Evolutionary conservation across 1,140 invertebrate genomes (phyloP).

Genomic region (Dryas iulia): DNA sequence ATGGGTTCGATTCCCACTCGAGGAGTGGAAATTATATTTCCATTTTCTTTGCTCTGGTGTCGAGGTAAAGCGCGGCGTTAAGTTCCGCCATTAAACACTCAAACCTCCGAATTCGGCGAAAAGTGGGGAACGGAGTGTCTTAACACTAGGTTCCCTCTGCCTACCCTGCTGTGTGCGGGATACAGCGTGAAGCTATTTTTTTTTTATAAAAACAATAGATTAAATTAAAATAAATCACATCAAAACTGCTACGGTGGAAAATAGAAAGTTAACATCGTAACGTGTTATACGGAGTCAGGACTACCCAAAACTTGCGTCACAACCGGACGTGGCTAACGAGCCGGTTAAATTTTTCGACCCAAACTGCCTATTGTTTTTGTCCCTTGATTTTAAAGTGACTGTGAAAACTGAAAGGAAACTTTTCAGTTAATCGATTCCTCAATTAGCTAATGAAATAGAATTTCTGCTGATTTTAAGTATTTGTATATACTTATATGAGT

Average conservation of each 20-base stretch:
- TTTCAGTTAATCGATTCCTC: neutral
- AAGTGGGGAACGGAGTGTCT: no score
- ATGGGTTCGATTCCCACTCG: no score
- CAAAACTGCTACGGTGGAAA: neutral
- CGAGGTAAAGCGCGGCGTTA: no score
- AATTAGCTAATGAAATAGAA: neutral
- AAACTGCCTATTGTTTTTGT: neutral
- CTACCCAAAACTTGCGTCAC: neutral
- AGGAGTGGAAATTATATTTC: no score
- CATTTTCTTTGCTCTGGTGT: no score
- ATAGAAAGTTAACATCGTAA: neutral
- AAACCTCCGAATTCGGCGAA: no score
- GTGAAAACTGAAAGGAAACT: neutral
- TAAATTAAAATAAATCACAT: neutral
- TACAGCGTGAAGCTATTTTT: no score
- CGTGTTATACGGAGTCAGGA: neutral
- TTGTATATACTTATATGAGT: neutral
- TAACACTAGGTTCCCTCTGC: neutral
- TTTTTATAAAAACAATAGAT: no score
- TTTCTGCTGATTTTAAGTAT: neutral
- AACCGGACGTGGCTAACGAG: neutral
- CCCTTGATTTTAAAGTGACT: neutral
- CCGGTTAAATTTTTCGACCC: neutral
- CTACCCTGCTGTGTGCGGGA: no score
- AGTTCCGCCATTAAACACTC: no score